Percentiles rank a stretch among this genome's conserved stretches.
Conservation (phyloP, 2,113 vertebrate genomes). For the Pterophyllum scalare region DNA sequence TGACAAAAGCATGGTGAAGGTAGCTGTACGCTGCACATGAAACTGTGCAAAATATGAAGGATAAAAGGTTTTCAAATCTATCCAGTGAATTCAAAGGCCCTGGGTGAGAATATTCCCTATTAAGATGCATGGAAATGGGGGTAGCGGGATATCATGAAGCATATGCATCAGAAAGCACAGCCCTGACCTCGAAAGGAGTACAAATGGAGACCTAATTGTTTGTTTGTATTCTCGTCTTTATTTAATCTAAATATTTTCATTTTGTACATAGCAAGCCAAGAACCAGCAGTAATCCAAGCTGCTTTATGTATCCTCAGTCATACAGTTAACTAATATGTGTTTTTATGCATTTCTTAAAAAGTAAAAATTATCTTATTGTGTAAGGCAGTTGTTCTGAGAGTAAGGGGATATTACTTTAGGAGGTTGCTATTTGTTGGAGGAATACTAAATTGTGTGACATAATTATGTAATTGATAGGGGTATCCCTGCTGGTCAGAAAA, state of each 20-base stretch:
- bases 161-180: not conserved
- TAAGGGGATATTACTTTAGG: not conserved
- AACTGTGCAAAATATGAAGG: constrained; percentile 4
- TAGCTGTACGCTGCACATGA: not conserved
- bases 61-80: constrained; percentile 9
- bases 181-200: constrained; percentile 10
- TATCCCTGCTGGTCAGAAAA: not conserved
- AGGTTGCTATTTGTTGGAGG: not conserved
- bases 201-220: constrained; percentile 1
- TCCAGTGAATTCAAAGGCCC: not conserved
- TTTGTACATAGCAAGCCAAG: not conserved
- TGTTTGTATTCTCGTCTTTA: not conserved
- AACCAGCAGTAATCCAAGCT: not conserved
- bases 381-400: not conserved
- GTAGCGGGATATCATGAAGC: not conserved
- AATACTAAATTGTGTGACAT: not conserved
- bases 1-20: not conserved
- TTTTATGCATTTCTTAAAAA: not conserved
- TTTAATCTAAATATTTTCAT: not conserved
- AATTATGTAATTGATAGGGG: not conserved
- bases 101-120: not conserved
- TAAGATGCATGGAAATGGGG: not conserved
- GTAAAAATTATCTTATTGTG: not conserved
- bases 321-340: not conserved
- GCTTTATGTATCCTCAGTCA: not conserved